Evolutionary conservation across 2,113 vertebrate species (phyloP), one percentile per base, ranked within the genome.

Genomic region (Chamaea fasciata): DNA sequence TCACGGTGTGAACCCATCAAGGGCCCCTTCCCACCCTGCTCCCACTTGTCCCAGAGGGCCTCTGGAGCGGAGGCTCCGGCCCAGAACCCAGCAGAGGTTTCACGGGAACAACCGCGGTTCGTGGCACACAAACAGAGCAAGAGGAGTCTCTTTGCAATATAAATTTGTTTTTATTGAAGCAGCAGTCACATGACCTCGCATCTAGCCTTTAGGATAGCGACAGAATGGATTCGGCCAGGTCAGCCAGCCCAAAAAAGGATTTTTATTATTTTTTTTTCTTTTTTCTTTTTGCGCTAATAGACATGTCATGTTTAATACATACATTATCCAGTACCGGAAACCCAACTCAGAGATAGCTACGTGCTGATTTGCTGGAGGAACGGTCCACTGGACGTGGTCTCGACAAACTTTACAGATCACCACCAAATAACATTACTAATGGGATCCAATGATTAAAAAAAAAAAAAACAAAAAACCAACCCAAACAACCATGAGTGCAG

Each of bases 81-180:
- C 49, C 0, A 0, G 64, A 41, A 49, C 30, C 33, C 53, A 39
- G 67, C 52, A 11, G 23, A 63, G 23, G 64, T 30, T 55, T 37
- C 24, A 15, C 0, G 1, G 23, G 26, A 64, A 52, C 3, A 7
- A 35, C 47, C 8, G 4, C 10, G 0, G 67, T 44, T 76, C 3
- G 1, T 7, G 26, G 60, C 89, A 86, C 47, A 13, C 7, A 18
- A 97, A 97, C 62, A 96, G 95, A 96, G 22, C 70, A 26, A 78
- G 41, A 97, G 57, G 79, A 98, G 93, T 57, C 95, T 96, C 87
- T 95, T 84, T 98, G 95, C 97, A 98, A 98, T 98, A 98, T 98
- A 98, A 97, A 98, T 96, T 97, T 96, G 96, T 96, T 98, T 98
- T 97, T 98, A 98, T 98, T 98, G 98, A 98, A 98, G 98, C 98